phyloP scores from a whole-genome alignment of 2,113 vertebrate species.

The Vombatus ursinus region DNA sequence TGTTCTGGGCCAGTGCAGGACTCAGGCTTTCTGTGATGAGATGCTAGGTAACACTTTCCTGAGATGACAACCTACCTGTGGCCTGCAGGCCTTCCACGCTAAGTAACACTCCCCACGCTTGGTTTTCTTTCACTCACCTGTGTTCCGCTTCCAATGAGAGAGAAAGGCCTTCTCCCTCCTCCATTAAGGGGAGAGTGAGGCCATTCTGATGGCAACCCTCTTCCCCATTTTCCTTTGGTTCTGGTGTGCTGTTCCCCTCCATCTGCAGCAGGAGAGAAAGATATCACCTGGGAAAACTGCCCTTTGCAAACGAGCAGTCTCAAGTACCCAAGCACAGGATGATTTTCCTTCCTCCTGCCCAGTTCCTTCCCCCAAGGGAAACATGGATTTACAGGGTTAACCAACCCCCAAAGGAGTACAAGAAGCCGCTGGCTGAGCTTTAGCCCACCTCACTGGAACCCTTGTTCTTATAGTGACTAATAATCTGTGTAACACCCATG shows the following conservation, averaged over 20 bases:
- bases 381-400: not conserved
- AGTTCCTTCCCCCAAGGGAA: slow-evolving; percentile 12
- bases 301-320: slow-evolving; percentile 14
- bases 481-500: not conserved
- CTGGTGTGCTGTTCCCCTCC: slow-evolving; percentile 89
- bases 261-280: slow-evolving; percentile 74
- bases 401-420: slow-evolving; percentile 27
- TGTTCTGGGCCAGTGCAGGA: not conserved
- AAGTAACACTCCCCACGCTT: not conserved
- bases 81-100: not conserved
- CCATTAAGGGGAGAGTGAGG: slow-evolving; percentile 92
- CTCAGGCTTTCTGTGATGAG: not conserved
- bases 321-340: not conserved
- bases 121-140: slow-evolving; percentile 84
- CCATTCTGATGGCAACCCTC: slow-evolving; percentile 94
- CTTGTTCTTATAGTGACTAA: not conserved
- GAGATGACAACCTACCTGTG: not conserved
- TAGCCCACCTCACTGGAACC: not conserved
- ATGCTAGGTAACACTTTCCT: not conserved
- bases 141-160: slow-evolving; percentile 98
- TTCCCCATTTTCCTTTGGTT: slow-evolving; percentile 95
- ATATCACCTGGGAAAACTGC: slow-evolving; percentile 23
- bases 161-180: slow-evolving; percentile 94
- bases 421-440: not conserved
- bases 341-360: not conserved